Evolutionary conservation across 2,113 vertebrate species (phyloP), one percentile per base, ranked within the genome.

Genomic region (Hippoglossus stenolepis): DNA sequence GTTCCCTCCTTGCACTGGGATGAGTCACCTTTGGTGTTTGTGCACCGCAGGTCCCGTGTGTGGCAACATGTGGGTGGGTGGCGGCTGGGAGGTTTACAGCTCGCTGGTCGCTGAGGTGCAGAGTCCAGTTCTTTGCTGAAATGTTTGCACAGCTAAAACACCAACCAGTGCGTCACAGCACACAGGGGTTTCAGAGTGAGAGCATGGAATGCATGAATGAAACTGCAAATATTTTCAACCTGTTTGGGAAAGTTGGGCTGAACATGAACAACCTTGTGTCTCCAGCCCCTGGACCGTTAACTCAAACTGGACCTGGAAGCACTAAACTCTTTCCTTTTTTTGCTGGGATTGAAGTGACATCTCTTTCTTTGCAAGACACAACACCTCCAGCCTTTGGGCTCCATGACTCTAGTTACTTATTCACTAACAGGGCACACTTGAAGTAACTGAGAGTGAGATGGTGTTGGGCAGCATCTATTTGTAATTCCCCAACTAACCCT

Each of bases 101-200:
- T 65, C 15, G 21, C 72, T 62, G 74, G 70, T 76, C 78, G 83
- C 63, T 12, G 8, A 70, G 81, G 90, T 91, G 74, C 92, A 91
- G 89, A 91, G 90, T 92, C 88, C 84, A 18, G 13, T 53, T 74
- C 70, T 82, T 9, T 20, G 5, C 56, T 75, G 68, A 77, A 54
- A 70, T 92, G 89, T 91, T 90, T 91, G 80, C 85, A 75, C 89
- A 87, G 85, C 79, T 62, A 68, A 80, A 82, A 76, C 80, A 60
- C 68, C 65, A 65, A 38, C 72, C 23, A 35, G 71, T 87, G 84
- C 70, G 56, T 89, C 85, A 90, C 45, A 40, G 73, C 83, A 59
- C 83, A 64, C 47, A 74, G 51, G 77, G 21, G 85, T 80, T 65
- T 67, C 6, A 63, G 80, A 69, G 20, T 56, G 77, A 67, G 65